These are phyloP conservation scores for Burhinus bistriatus DNA, from an alignment of 2,113 vertebrate genomes.

Conservation along the genomic window DNA sequence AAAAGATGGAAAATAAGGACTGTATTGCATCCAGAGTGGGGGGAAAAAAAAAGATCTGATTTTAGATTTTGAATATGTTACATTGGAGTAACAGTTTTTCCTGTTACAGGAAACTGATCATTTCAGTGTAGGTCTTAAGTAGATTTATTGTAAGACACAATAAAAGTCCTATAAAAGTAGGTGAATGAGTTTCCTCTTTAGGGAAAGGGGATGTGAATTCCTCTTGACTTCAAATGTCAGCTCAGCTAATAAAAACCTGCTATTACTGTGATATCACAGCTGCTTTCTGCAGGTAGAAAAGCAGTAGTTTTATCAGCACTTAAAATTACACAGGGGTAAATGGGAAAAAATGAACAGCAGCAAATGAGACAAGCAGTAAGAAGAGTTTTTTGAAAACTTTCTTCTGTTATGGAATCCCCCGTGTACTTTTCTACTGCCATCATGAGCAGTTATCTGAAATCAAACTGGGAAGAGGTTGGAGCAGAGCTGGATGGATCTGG, in stretches of 20 bases:
- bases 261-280: neutral
- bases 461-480: neutral
- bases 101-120: fast-evolving
- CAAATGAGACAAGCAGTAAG: fast-evolving
- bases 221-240: neutral
- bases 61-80: neutral
- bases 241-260: neutral
- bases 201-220: neutral
- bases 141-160: neutral
- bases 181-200: neutral
- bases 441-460: neutral
- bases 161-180: neutral
- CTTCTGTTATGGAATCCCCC: neutral
- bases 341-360: neutral
- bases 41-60: neutral
- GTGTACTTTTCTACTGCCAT: neutral
- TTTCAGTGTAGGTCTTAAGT: neutral
- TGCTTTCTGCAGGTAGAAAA: neutral
- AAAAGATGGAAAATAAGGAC: neutral
- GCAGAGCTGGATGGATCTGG: neutral
- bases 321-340: neutral
- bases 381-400: neutral
- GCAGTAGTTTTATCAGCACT: neutral
- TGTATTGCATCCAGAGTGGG: neutral
- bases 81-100: neutral